Evolutionary conservation across 2,888 invertebrate species (phyloP).

Genomic region (Axea sp.): DNA sequence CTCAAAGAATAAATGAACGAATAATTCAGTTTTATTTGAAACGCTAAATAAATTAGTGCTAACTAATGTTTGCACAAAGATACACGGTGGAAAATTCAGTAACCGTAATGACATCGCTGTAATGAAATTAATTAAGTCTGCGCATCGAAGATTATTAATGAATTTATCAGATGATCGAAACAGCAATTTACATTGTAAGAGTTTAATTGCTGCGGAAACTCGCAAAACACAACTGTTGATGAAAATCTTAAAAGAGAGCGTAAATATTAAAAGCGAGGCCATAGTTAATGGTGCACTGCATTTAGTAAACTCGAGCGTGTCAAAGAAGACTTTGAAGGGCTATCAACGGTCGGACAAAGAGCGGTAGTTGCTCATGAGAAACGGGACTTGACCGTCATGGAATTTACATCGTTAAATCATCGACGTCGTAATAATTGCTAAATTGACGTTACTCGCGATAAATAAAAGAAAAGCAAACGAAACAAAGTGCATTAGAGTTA

Average conservation of each 20-base stretch:
- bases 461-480: too few relatives aligned
- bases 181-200: background rate
- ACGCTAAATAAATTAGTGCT: too few relatives aligned
- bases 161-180: conserved; percentile 1
- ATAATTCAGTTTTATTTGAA: too few relatives aligned
- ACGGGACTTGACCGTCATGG: conserved; percentile 25
- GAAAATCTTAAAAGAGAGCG: conserved; percentile 15
- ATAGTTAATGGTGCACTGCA: too few relatives aligned
- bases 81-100: too few relatives aligned
- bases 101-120: too few relatives aligned
- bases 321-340: conserved; percentile 48
- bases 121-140: too few relatives aligned
- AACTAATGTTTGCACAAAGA: too few relatives aligned
- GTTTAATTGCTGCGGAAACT: conserved; percentile 4
- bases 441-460: conserved; percentile 4
- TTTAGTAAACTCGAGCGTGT: conserved; percentile 49
- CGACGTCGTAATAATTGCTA: conserved; percentile 12
- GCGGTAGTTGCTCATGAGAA: conserved; percentile 16
- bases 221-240: background rate
- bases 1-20: too few relatives aligned
- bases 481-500: too few relatives aligned
- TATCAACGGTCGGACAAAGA: conserved; percentile 40
- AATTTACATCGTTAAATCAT: conserved; percentile 27
- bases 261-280: too few relatives aligned
- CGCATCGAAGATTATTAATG: background rate